phyloP scores from a whole-genome alignment of 2,888 invertebrate species.

The Melanostoma mellinum region DNA sequence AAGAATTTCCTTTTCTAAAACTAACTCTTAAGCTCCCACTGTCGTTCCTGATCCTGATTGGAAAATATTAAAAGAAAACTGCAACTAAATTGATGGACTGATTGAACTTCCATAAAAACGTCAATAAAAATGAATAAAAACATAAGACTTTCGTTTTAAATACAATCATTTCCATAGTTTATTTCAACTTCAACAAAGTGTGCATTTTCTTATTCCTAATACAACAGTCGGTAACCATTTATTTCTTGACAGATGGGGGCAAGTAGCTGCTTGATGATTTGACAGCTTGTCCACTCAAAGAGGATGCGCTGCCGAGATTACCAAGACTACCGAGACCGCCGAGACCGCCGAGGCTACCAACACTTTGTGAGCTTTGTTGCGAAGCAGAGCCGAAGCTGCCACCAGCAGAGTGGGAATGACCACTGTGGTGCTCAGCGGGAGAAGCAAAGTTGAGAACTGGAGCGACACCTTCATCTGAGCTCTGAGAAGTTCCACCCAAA shows the following conservation, averaged over 20 bases:
- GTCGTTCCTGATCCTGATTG: too few species aligned
- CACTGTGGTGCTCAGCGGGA: not conserved
- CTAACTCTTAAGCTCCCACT: too few species aligned
- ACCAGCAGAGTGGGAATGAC: conserved; percentile 1
- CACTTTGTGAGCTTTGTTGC: conserved; percentile 2
- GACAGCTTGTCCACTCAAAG: not conserved
- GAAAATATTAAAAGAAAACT: too few species aligned
- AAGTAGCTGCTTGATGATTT: not conserved
- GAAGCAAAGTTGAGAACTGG: conserved; percentile 73
- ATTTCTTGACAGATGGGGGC: conserved; percentile 23
- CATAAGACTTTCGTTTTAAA: too few species aligned
- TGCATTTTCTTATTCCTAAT: not conserved
- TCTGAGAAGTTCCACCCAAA: conserved; percentile 77
- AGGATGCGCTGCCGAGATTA: not conserved
- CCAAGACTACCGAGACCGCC: not conserved
- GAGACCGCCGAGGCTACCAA: not conserved
- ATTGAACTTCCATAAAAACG: too few species aligned
- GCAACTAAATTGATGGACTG: too few species aligned
- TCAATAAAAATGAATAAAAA: too few species aligned
- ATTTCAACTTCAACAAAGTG: not conserved
- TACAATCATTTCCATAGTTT: not conserved
- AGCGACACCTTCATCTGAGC: conserved; percentile 77
- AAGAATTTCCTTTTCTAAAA: too few species aligned
- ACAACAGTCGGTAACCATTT: not conserved
- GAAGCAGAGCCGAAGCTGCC: conserved; percentile 9